phyloP scores from a whole-genome alignment of 1,140 invertebrate species.

The Ditylenchus dipsaci region DNA sequence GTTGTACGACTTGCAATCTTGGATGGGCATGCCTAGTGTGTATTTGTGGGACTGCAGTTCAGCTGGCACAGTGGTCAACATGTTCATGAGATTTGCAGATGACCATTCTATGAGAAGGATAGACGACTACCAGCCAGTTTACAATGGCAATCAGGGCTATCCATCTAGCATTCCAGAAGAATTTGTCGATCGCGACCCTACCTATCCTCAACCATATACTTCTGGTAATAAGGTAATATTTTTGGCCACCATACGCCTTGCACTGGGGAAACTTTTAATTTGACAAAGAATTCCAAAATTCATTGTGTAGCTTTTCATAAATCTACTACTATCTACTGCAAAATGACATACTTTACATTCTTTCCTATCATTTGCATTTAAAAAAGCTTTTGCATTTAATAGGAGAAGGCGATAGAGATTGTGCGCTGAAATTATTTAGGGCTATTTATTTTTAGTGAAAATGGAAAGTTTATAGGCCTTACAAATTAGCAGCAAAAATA shows the following conservation, averaged over 20 bases:
- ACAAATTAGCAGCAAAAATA: no score
- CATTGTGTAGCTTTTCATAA: no score
- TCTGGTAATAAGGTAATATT: background rate
- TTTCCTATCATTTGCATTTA: no score
- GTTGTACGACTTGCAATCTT: conserved; percentile 92
- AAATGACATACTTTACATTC: no score
- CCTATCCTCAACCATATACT: background rate
- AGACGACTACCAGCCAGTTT: conserved; percentile 15
- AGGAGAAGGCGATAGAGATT: no score
- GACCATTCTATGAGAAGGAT: conserved; percentile 39
- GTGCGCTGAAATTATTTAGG: no score
- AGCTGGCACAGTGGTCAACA: conserved; percentile 74
- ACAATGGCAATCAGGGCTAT: background rate
- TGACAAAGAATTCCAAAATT: no score
- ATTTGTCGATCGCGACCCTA: background rate
- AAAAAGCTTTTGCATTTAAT: no score
- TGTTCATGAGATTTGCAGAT: conserved; percentile 49
- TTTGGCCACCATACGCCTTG: background rate
- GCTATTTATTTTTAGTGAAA: no score
- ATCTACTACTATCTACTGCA: no score
- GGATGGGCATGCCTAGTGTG: conserved; percentile 97
- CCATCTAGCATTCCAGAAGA: background rate
- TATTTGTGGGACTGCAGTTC: conserved; percentile 99
- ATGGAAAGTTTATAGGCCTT: no score
- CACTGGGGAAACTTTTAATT: no score